These are phyloP conservation scores for Athalia rosae DNA, from an alignment of 2,888 invertebrate species.

Conservation along the genomic window DNA sequence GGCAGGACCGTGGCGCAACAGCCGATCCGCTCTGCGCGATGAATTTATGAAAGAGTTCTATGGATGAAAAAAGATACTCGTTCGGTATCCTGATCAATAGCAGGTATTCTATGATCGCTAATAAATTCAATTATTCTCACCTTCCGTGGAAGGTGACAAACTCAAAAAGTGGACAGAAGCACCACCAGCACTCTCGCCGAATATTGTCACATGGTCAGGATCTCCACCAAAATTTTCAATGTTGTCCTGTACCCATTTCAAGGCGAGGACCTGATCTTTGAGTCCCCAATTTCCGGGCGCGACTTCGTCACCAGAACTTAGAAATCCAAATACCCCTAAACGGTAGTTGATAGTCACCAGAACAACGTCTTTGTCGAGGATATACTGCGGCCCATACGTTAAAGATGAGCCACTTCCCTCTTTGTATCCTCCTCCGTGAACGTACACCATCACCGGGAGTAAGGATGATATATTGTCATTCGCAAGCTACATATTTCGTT, in stretches of 20 bases:
- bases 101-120: not conserved
- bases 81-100: not conserved
- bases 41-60: constrained; percentile 62
- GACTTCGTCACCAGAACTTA: constrained; percentile 61
- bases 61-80: not conserved
- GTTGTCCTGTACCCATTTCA: constrained; percentile 66
- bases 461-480: not conserved
- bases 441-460: constrained; percentile 5
- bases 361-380: constrained; percentile 63
- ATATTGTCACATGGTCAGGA: constrained; percentile 60
- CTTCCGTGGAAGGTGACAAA: constrained; percentile 60
- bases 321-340: constrained; percentile 63
- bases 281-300: constrained; percentile 67
- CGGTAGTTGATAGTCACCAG: constrained; percentile 67
- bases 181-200: constrained; percentile 64
- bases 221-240: constrained; percentile 64
- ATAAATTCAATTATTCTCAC: constrained; percentile 26
- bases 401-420: constrained; percentile 54
- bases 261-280: constrained; percentile 63
- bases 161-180: constrained; percentile 58
- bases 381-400: constrained; percentile 59
- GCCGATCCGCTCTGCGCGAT: constrained; percentile 63
- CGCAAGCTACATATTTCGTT: not conserved
- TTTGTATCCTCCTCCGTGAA: constrained; percentile 31
- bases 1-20: constrained; percentile 53